Percentiles rank a stretch among this genome's conserved stretches.
phyloP scores from a whole-genome alignment of 2,888 invertebrate genomes.

The Catotricha subobsoleta region DNA sequence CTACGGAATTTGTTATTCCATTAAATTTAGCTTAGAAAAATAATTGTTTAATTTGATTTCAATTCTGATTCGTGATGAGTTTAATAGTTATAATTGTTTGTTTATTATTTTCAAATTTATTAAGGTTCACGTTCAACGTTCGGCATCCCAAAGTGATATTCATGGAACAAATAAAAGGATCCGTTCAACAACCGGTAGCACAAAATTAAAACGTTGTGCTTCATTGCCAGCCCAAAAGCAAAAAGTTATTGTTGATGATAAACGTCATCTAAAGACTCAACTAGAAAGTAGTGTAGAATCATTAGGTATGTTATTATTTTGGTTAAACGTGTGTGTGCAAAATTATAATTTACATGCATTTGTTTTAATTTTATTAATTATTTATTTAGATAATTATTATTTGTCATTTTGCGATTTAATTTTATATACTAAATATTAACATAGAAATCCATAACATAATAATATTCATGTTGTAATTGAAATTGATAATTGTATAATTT shows the following conservation, averaged over 20 bases:
- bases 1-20: no score
- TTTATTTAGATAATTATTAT: no score
- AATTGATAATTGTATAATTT: no score
- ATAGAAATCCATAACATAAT: no score
- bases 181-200: slow-evolving; percentile 23
- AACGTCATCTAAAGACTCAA: slow-evolving; percentile 16
- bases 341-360: no score
- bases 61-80: neutral
- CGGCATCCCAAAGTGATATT: slow-evolving; percentile 37
- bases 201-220: slow-evolving; percentile 37
- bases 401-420: no score
- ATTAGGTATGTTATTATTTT: slow-evolving; percentile 20
- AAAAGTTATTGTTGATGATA: slow-evolving; percentile 9
- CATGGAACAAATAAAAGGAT: slow-evolving; percentile 24
- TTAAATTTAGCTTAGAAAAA: no score
- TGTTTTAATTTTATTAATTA: no score
- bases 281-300: slow-evolving; percentile 28
- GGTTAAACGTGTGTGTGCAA: no score
- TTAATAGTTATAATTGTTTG: neutral
- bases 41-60: no score
- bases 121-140: slow-evolving; percentile 34
- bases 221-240: slow-evolving; percentile 33
- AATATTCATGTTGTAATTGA: no score
- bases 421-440: no score
- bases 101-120: neutral